Percentiles rank a stretch among this genome's conserved stretches.
Evolutionary conservation across 2,797 vertebrate genomes (phyloP).

Genomic region (Gymnoscopelus microlampas): DNA sequence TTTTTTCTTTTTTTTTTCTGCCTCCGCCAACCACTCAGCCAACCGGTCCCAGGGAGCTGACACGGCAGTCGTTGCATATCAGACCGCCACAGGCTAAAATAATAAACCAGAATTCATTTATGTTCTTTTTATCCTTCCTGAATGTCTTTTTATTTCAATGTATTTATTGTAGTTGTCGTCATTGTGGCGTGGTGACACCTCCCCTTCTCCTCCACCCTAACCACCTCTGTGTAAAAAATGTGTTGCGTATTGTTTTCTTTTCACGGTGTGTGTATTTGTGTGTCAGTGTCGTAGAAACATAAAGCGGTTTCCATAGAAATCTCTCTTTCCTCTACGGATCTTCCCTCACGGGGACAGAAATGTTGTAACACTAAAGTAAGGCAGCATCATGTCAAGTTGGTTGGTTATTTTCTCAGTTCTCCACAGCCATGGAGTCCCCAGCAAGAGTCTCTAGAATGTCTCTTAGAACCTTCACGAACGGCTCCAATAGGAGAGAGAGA

Average conservation of each 20-base stretch:
- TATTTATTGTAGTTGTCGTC: slow-evolving; percentile 36
- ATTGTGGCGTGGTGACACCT: slow-evolving; percentile 16
- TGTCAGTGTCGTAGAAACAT: slow-evolving; percentile 44
- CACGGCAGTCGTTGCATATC: slow-evolving; percentile 75
- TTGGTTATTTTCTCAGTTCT: slow-evolving; percentile 43
- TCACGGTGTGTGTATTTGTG: slow-evolving; percentile 43
- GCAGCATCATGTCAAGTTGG: slow-evolving; percentile 74
- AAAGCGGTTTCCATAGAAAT: slow-evolving; percentile 41
- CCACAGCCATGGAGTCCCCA: slow-evolving; percentile 37
- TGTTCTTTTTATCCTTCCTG: slow-evolving; percentile 32
- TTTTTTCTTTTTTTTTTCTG: slow-evolving; percentile 12
- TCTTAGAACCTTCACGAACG: slow-evolving; percentile 12
- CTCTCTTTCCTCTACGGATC: slow-evolving; percentile 41
- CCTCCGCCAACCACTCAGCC: slow-evolving; percentile 24
- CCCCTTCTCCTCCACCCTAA: slow-evolving; percentile 25
- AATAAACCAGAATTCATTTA: slow-evolving; percentile 51
- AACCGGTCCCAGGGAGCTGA: slow-evolving; percentile 40
- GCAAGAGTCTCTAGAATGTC: background rate
- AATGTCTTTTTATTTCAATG: slow-evolving; percentile 32
- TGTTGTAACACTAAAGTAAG: slow-evolving; percentile 76
- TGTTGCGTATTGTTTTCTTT: slow-evolving; percentile 16
- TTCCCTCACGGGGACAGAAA: slow-evolving; percentile 48
- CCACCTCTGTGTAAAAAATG: slow-evolving; percentile 33
- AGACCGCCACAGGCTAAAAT: slow-evolving; percentile 61
- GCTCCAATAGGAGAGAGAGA: slow-evolving; percentile 20